These are phyloP conservation scores for Coenobita brevimanus DNA, from an alignment of 1,140 invertebrate species.

Conservation along the genomic window DNA sequence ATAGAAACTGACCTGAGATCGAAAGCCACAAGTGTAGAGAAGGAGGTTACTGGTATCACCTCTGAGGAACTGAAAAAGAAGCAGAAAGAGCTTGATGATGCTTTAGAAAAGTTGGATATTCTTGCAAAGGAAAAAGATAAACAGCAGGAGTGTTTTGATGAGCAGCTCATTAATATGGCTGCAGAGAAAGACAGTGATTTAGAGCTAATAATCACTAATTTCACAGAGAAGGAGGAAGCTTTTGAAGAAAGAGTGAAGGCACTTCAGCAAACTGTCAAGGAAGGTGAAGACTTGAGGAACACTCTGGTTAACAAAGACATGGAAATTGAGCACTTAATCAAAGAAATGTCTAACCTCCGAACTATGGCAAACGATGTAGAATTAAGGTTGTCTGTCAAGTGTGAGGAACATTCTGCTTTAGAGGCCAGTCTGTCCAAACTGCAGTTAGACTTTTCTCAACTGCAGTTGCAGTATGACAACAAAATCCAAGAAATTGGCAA, in stretches of 20 bases:
- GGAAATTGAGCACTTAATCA: background rate
- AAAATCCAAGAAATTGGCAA: slow-evolving; percentile 18
- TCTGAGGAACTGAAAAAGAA: slow-evolving; percentile 17
- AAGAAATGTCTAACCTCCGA: background rate
- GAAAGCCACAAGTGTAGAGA: background rate
- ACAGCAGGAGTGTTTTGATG: background rate
- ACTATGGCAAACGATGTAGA: slow-evolving; percentile 10
- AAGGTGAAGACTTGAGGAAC: background rate
- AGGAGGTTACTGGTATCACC: background rate
- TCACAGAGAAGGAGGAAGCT: slow-evolving; percentile 42
- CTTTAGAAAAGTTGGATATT: background rate
- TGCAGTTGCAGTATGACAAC: background rate
- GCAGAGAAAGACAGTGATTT: slow-evolving; percentile 50
- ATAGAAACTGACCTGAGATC: background rate
- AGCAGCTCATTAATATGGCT: background rate
- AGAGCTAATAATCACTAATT: slow-evolving; percentile 41
- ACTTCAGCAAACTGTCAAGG: background rate
- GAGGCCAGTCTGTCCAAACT: background rate
- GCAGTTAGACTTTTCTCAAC: background rate
- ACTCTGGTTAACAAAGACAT: slow-evolving; percentile 1
- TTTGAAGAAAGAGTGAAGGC: slow-evolving; percentile 21
- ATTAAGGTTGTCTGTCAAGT: background rate
- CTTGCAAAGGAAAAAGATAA: slow-evolving; percentile 23
- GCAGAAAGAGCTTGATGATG: background rate
- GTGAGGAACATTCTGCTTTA: background rate